Evolutionary conservation across 2,888 invertebrate genomes (phyloP), one percentile per base, ranked within the genome.

Genomic region (Synergus laeviventris): DNA sequence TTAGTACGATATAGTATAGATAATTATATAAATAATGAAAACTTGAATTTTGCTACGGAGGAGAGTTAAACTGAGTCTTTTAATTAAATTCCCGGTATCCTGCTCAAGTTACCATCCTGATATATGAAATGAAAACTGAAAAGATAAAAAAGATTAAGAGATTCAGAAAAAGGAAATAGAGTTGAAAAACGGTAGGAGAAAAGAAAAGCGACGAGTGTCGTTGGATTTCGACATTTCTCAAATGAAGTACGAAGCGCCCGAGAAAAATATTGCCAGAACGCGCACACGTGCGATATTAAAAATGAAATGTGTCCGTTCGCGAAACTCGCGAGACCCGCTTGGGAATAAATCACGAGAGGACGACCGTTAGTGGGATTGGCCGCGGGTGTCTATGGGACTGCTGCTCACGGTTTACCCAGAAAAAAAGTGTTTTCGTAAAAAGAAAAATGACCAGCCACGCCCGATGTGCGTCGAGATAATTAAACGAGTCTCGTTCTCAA

Each of bases 331-430:
- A 56, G 79, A 77, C 70, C 76, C 21, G 59, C 45, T 66, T 66
- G 70, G 31, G 78, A 80, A 79, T 80, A 83, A 82, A 83, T 83
- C 79, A 82, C 66, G 56, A 73, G 79, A 74, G 77, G 54, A 14
- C 66, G 73, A 79, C 76, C 73, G 76, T 76, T 76, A 21, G 76
- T 74, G 76, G 74, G 62, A 80, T 80, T 79, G 79, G 78, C 36
- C 77, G 16, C 56, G 59, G 75, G 62, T 75, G 73, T 59, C 62
- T 21, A 36, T 42, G 75, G 64, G 60, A 81, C 75, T 60, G 38
- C n/a, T 73, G 60, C 42, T 56, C 75, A 62, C 62, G 62, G 38
- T 62, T 62, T 62, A 62, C 62, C 62, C 18, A 36, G 62, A 38
- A 62, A 62, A 61, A 62, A 62, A 38, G 62, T 62, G 38, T 62